Conservation (phyloP, 23 tunicate genomes). For the Halocynthia roretzi region DNA sequence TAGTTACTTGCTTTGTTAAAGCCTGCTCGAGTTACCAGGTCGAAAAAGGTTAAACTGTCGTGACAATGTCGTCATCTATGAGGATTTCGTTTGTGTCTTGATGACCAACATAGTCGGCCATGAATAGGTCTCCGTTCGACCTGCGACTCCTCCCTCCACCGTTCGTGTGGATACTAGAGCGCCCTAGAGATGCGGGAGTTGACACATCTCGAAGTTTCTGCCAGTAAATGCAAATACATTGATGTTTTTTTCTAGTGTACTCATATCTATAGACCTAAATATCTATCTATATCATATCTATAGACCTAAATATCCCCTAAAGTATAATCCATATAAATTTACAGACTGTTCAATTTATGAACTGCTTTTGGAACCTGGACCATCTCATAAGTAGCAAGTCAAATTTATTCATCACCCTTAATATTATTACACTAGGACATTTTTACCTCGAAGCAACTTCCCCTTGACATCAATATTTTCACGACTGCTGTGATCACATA, state of each 20-base stretch:
- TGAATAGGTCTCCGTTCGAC: conserved; percentile 64
- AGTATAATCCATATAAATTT: too few relatives aligned
- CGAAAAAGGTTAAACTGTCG: conserved; percentile 36
- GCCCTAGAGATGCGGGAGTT: conserved; percentile 34
- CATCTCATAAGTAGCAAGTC: too few relatives aligned
- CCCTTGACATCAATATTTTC: conserved; percentile 42
- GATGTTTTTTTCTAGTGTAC: too few relatives aligned
- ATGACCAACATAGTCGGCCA: conserved; percentile 73
- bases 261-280: too few relatives aligned
- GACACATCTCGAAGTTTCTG: conserved; percentile 66
- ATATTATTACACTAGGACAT: neutral
- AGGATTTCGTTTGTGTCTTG: conserved; percentile 52
- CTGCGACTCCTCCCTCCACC: conserved; percentile 39
- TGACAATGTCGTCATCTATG: conserved; percentile 85
- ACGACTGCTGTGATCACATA: conserved; percentile 39
- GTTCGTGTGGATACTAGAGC: conserved; percentile 33
- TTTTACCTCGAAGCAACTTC: conserved; percentile 44
- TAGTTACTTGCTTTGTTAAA: too few relatives aligned
- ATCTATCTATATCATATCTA: too few relatives aligned
- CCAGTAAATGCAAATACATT: too few relatives aligned
- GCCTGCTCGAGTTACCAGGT: neutral
- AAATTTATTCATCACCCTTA: neutral
- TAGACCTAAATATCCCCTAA: too few relatives aligned
- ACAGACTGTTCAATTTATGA: too few relatives aligned
- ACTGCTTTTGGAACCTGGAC: too few relatives aligned